Evolutionary conservation across 2,888 invertebrate genomes (phyloP), one percentile per base, ranked within the genome.

Genomic region (Lithophane socia): DNA sequence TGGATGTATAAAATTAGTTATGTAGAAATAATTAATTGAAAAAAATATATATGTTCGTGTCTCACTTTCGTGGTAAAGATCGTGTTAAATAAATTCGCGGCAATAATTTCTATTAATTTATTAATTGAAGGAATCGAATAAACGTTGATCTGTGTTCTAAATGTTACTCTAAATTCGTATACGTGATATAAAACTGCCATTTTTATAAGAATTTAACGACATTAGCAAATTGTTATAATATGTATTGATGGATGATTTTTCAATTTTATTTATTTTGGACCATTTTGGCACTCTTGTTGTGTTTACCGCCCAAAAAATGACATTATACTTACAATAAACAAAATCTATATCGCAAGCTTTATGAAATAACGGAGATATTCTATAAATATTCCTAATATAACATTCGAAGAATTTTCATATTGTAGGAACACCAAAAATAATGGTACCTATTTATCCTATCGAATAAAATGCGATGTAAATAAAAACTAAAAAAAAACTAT

Each of bases 141-240:
- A 85, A 85, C 47, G 66, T 83, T 83, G 65, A 85, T 80, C 87
- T 94, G 92, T 92, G 92, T 94, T 94, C 91, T 89, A 85, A 91
- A 91, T 89, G 88, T 93, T 92, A 90, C 85, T 91, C 87, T 91
- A 89, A 92, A 93, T 93, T 93, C 85, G 94, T 95, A 95, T 95
- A 94, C 94, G 96, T 95, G 95, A 95, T 95, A 95, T 89, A 79
- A 92, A 92, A 95, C 96, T 96, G 96, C 96, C 96, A 96, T 95
- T 95, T 93, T 95, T 94, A 88, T 92, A 93, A 92, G 89, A 88
- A 90, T 91, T 87, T 91, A 88, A 91, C 77, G 82, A 91, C 89
- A 90, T 89, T 89, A 91, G 84, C 73, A 81, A 87, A 87, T 79
- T 86, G 73, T 83, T 86, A 77, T 74, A 70, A 77, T 74, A 70